phyloP scores from a whole-genome alignment of 2,888 invertebrate genomes.

The Lagria hirta region DNA sequence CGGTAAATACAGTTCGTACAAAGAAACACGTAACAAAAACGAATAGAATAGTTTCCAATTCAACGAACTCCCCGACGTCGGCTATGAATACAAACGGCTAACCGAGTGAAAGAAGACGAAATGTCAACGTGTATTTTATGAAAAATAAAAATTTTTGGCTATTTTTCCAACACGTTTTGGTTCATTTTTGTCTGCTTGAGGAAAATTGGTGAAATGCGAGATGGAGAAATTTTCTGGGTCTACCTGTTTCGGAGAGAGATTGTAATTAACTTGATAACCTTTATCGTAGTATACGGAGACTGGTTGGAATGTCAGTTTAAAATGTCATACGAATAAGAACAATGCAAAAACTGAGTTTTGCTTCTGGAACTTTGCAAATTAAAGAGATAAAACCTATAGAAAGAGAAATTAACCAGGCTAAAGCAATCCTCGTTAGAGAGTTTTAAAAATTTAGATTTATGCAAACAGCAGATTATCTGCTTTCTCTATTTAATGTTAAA shows the following conservation, averaged over 20 bases:
- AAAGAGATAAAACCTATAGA: too few relatives aligned
- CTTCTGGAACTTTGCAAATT: too few relatives aligned
- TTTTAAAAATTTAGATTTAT: too few relatives aligned
- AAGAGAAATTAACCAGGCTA: too few relatives aligned
- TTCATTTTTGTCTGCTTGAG: slow-evolving; percentile 9
- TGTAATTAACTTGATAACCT: slow-evolving; percentile 10
- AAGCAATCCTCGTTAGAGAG: too few relatives aligned
- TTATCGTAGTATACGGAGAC: too few relatives aligned
- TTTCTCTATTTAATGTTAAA: too few relatives aligned
- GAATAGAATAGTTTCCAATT: slow-evolving; percentile 34
- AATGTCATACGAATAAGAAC: too few relatives aligned
- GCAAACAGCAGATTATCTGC: too few relatives aligned
- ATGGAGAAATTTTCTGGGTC: slow-evolving; percentile 4
- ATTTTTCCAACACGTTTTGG: slow-evolving; percentile 21
- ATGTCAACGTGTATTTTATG: slow-evolving; percentile 30
- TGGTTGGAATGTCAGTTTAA: too few relatives aligned
- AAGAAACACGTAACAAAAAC: slow-evolving; percentile 29
- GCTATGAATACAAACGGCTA: slow-evolving; percentile 26
- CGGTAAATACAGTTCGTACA: slow-evolving; percentile 27
- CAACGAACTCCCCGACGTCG: slow-evolving; percentile 29
- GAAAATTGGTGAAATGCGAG: slow-evolving; percentile 1
- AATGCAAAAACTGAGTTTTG: too few relatives aligned
- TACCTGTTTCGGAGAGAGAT: neutral
- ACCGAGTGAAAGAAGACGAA: slow-evolving; percentile 27
- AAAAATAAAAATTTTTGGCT: slow-evolving; percentile 31